These are phyloP conservation scores for Agrotis segetum DNA, from an alignment of 2,888 invertebrate genomes.

Conservation along the genomic window DNA sequence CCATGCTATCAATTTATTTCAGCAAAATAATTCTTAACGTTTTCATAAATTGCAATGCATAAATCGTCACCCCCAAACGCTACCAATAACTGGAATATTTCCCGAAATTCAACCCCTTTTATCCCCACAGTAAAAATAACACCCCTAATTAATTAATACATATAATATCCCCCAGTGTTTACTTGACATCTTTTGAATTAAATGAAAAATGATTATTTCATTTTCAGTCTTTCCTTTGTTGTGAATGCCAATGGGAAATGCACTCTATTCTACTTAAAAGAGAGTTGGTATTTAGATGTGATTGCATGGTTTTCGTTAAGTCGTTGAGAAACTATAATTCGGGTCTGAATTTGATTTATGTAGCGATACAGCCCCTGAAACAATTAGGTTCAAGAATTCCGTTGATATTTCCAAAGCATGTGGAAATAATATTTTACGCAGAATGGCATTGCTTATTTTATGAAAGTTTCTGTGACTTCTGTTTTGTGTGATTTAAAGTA, in stretches of 20 bases:
- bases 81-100: slow-evolving; percentile 44
- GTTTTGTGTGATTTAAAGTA: neutral
- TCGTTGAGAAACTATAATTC: slow-evolving; percentile 63
- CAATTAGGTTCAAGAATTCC: slow-evolving; percentile 60
- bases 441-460: neutral
- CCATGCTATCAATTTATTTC: neutral
- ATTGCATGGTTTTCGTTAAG: slow-evolving; percentile 21
- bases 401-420: slow-evolving; percentile 48
- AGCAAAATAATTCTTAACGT: neutral
- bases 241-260: slow-evolving; percentile 15
- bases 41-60: slow-evolving; percentile 7
- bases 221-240: slow-evolving; percentile 68
- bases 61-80: slow-evolving; percentile 11
- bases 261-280: rapidly evolving
- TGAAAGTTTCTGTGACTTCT: neutral
- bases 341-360: slow-evolving; percentile 69
- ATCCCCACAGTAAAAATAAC: slow-evolving; percentile 52
- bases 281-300: slow-evolving; percentile 26
- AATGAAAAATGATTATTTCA: slow-evolving; percentile 77
- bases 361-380: slow-evolving; percentile 46
- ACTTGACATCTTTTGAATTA: slow-evolving; percentile 75
- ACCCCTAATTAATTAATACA: slow-evolving; percentile 61
- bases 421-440: slow-evolving; percentile 27
- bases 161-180: slow-evolving; percentile 63
- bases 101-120: slow-evolving; percentile 41